Base-by-base conservation (phyloP, 2,113 vertebrate genomes). In the Cephalopterus ornatus region DNA sequence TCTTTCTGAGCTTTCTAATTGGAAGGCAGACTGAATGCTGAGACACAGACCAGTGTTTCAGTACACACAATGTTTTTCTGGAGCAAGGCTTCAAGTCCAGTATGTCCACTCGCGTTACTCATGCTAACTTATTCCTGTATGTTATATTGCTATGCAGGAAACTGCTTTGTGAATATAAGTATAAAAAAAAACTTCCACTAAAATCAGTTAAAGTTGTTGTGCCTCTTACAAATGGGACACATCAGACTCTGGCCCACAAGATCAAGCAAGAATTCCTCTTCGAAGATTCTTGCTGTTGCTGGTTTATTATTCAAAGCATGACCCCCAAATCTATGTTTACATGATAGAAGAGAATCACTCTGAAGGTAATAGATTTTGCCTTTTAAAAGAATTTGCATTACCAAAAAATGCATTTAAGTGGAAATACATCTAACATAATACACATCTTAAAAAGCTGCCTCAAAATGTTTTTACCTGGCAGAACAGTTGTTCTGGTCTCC, bases 401-500 rank as follows among this genome's bases (percentile, higher is more conserved):
- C 91, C 78, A 89, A 96, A 97, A 97, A 88, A 86, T 65, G 6
- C 59, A 96, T 97, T 97, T 97, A 97, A 95, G 70, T 95, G 52
- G 59, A 97, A 96, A 95, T 93, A 78, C 55, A 76, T 94, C 76
- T 97, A 96, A 93, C 35, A 85, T 85, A 96, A 90, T 26, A 74
- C 44, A 89, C 28, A 39, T 70, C 80, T 95, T 89, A 35, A 93
- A 96, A 93, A 93, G 84, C 65, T 95, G 44, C 44, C 24, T 96
- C n/a, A 76, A 93, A 95, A 94, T 97, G 27, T 83, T 89, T 97
- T 97, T 97, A 97, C 95, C 82, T 95, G 88, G 62, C 28, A 97
- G 89, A 97, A 90, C 94, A 98, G 93, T 78, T 98, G 89, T 96
- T 97, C 94, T 88, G 81, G 81, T 85, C 95, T 96, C 72, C 78